Conservation (phyloP, 2,888 invertebrate species). For the Galerucella pusilla region DNA sequence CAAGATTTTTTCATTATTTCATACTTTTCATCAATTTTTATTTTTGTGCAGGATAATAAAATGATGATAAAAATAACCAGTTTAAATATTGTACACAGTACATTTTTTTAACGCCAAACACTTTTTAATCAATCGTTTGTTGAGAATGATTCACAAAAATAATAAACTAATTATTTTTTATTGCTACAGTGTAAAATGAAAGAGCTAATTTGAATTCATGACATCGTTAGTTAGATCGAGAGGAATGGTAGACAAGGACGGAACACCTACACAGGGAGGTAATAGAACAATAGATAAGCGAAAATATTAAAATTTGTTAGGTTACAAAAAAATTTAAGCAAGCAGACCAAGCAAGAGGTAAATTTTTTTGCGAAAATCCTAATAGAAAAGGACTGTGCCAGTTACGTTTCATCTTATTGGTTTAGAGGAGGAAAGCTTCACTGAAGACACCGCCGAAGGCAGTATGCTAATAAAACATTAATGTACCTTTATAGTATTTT, state of each 20-base stretch:
- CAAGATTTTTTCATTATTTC: too few species aligned
- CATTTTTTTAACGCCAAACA: not conserved
- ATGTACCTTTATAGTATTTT: too few species aligned
- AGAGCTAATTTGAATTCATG: slow-evolving; percentile 45
- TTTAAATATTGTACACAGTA: slow-evolving; percentile 13
- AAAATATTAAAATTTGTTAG: not conserved
- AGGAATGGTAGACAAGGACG: slow-evolving; percentile 8
- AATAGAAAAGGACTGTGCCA: too few species aligned
- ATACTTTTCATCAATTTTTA: too few species aligned
- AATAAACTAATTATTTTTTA: slow-evolving; percentile 38
- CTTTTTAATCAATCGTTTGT: slow-evolving; percentile 5
- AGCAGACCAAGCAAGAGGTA: too few species aligned
- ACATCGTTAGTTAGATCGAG: slow-evolving; percentile 34
- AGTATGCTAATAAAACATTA: too few species aligned
- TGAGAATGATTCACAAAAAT: slow-evolving; percentile 20
- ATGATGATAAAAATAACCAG: slow-evolving; percentile 31
- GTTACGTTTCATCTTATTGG: too few species aligned
- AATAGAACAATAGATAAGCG: not conserved
- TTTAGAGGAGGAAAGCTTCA: too few species aligned
- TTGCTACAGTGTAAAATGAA: slow-evolving; percentile 35
- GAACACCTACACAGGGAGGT: not conserved
- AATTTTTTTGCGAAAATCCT: too few species aligned
- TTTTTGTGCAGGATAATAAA: too few species aligned
- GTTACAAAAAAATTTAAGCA: too few species aligned
- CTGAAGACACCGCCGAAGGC: too few species aligned